Percentiles rank a stretch among this genome's conserved stretches.
Conservation (phyloP, 2,888 invertebrate genomes). For the Nomada ferruginata region DNA sequence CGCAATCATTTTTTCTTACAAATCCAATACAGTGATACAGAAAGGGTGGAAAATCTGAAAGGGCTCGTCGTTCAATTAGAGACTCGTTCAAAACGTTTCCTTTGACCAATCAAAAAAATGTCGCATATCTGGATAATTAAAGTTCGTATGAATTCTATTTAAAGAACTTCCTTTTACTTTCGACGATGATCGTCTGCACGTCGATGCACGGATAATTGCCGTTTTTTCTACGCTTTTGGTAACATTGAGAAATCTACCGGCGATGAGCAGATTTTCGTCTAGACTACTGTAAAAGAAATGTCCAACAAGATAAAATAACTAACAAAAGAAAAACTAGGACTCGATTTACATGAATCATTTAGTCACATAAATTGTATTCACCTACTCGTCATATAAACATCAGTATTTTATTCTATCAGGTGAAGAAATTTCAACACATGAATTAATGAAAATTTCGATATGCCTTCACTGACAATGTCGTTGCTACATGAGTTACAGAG, state of each 20-base stretch:
- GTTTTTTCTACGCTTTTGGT: conserved; percentile 37
- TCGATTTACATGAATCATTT: conserved; percentile 11
- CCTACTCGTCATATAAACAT: background rate
- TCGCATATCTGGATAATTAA: too few species aligned
- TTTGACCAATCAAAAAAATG: too few species aligned
- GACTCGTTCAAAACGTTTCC: background rate
- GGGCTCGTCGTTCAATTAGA: too few species aligned
- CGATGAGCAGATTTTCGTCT: conserved; percentile 5
- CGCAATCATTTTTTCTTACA: background rate
- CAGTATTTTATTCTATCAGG: background rate
- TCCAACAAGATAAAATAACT: background rate
- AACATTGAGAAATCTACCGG: conserved; percentile 9
- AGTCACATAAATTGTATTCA: background rate
- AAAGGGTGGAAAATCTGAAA: too few species aligned
- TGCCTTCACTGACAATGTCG: too few species aligned
- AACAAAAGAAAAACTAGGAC: background rate
- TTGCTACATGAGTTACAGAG: background rate
- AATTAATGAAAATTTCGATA: too few species aligned
- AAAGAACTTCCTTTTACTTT: background rate
- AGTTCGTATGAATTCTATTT: too few species aligned
- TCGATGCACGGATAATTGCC: conserved; percentile 8
- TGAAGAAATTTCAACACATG: background rate
- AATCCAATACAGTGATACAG: too few species aligned
- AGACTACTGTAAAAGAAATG: background rate
- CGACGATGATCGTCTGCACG: background rate